Base-by-base conservation (phyloP, 2,113 vertebrate genomes). In the Oenanthe melanoleuca region DNA sequence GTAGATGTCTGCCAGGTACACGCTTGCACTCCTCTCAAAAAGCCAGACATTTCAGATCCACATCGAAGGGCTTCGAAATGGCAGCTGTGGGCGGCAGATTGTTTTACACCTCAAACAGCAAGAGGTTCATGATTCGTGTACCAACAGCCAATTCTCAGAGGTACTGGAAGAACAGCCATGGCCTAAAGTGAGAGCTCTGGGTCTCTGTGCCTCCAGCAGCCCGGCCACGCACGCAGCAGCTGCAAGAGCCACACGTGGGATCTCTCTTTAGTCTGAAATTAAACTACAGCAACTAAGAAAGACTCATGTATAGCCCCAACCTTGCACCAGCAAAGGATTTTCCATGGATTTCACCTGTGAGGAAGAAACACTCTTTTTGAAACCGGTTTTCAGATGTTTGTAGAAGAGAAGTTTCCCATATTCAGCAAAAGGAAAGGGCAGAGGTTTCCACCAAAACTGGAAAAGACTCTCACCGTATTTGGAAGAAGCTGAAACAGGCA, bases 1-100 rank as follows among this genome's bases (percentile, higher is more conserved):
- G 85, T 67, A 74, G 50, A 88, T 75, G 84, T 57, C 85, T 95
- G 91, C 95, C 93, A 95, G 93, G 88, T 91, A 86, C 61, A 70
- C 2, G 0, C 61, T 94, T 83, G 85, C 52, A 61, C 49, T 89
- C 38, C 60, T 89, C 91, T 55, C 73, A 64, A 70, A 59, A 73
- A 92, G 72, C 45, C 72, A 94, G 95, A 66, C 79, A 29, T 85
- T 95, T 88, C 87, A 90, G 63, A 65, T 88, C 44, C 0, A 59
- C 67, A 14, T 4, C 56, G 17, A 88, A 86, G 59, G 81, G 52
- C 63, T 83, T 77, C 0, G 65, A 93, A 93, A 94, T 11, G 79
- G 87, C 64, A 95, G 8, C 72, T 42, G 86, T 63, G 78, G 89
- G 84, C 2, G 34, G 89, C 40, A 96, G 93, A 92, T 78, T 74